Evolutionary conservation across 2,113 vertebrate genomes (phyloP).

Genomic region (Nycticryphes semicollaris): DNA sequence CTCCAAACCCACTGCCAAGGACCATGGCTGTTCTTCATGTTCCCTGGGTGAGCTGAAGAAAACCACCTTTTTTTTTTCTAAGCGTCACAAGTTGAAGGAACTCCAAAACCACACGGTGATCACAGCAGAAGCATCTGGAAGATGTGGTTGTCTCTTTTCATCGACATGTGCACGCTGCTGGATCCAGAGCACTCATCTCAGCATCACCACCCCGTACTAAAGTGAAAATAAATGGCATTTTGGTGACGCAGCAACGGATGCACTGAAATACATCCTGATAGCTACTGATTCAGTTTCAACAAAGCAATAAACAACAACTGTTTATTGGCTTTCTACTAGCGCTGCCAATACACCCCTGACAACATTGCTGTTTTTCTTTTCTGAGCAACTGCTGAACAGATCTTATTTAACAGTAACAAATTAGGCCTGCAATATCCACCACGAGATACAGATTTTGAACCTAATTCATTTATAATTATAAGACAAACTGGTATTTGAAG

Average conservation of each 20-base stretch:
- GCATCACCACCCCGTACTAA: background rate
- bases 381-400: background rate
- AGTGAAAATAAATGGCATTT: background rate
- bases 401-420: background rate
- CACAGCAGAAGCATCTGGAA: background rate
- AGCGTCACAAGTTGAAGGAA: background rate
- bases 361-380: background rate
- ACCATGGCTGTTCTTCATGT: background rate
- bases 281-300: slow-evolving; percentile 26
- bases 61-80: background rate
- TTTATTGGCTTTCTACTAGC: slow-evolving; percentile 14
- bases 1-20: background rate
- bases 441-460: background rate
- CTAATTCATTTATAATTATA: background rate
- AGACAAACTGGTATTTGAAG: background rate
- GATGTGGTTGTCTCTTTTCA: background rate
- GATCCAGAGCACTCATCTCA: background rate
- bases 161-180: background rate
- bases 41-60: background rate
- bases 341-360: background rate
- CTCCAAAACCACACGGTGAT: background rate
- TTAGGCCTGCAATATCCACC: background rate
- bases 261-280: background rate
- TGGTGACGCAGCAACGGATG: background rate
- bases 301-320: slow-evolving; percentile 18